Evolutionary conservation across 1,140 invertebrate genomes (phyloP).

Genomic region (Pinna nobilis): DNA sequence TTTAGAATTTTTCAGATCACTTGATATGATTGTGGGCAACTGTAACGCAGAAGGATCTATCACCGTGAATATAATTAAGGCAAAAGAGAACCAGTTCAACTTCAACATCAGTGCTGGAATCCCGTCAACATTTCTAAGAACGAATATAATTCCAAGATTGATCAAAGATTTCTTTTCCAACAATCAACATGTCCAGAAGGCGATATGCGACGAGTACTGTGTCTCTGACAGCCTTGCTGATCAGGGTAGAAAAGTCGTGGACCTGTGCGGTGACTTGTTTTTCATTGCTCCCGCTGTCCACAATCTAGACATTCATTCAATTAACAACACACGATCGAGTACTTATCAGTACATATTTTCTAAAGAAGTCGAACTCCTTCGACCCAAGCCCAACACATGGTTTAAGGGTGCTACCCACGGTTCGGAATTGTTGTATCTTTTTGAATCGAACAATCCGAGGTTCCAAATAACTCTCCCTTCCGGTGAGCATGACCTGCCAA

Average conservation of each 20-base stretch:
- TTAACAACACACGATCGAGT: not conserved
- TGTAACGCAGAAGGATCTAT: constrained; percentile 36
- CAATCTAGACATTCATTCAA: not conserved
- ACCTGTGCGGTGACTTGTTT: constrained; percentile 7
- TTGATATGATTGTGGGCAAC: constrained; percentile 40
- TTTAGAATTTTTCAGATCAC: constrained; percentile 16
- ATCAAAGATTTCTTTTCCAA: not conserved
- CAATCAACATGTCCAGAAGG: not conserved
- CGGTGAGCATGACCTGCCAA: constrained; percentile 17
- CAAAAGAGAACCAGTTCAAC: constrained; percentile 41
- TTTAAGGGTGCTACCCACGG: constrained; percentile 25
- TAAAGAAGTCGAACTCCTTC: not conserved
- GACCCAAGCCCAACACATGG: constrained; percentile 18
- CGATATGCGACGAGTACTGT: constrained; percentile 15
- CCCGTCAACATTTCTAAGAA: constrained; percentile 1
- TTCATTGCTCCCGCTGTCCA: constrained; percentile 10
- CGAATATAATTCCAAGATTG: not conserved
- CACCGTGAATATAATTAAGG: not conserved
- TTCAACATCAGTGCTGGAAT: constrained; percentile 1
- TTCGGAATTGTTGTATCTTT: constrained; percentile 26
- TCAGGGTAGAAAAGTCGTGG: constrained; percentile 1
- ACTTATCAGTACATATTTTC: constrained; percentile 78
- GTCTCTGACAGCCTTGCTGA: not conserved
- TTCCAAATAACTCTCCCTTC: not conserved
- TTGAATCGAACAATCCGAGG: constrained; percentile 7